These are phyloP conservation scores for Microtus pennsylvanicus DNA, from an alignment of 2,113 vertebrate genomes.

Conservation along the genomic window DNA sequence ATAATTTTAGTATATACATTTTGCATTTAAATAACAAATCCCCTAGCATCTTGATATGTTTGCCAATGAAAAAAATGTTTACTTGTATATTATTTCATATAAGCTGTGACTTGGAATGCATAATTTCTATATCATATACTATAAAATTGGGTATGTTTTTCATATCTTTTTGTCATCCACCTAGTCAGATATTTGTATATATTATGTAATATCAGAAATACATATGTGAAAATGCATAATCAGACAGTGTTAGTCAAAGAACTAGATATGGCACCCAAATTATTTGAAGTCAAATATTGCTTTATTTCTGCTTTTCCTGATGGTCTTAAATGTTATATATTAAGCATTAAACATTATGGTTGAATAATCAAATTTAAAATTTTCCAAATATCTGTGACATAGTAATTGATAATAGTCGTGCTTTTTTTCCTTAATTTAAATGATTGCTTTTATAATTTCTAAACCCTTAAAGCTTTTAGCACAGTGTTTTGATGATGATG, in stretches of 20 bases:
- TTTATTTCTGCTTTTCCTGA: background rate
- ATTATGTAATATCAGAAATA: background rate
- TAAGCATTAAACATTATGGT: background rate
- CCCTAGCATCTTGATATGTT: background rate
- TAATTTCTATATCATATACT: background rate
- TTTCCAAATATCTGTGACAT: background rate
- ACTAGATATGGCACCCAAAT: background rate
- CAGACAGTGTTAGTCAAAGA: background rate
- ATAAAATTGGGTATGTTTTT: background rate
- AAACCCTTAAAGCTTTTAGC: background rate
- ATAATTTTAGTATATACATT: background rate
- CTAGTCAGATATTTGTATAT: background rate
- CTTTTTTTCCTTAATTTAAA: background rate
- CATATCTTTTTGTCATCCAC: background rate
- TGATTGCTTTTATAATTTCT: background rate
- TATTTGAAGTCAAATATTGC: background rate
- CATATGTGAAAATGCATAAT: background rate
- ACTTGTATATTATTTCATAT: background rate
- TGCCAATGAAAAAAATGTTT: background rate
- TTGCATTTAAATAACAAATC: background rate
- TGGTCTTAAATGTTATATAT: background rate
- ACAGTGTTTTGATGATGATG: background rate
- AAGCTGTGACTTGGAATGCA: background rate
- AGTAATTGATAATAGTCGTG: background rate
- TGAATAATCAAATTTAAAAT: background rate